Conservation (phyloP, 1,140 invertebrate species). For the Luehdorfia chinensis region DNA sequence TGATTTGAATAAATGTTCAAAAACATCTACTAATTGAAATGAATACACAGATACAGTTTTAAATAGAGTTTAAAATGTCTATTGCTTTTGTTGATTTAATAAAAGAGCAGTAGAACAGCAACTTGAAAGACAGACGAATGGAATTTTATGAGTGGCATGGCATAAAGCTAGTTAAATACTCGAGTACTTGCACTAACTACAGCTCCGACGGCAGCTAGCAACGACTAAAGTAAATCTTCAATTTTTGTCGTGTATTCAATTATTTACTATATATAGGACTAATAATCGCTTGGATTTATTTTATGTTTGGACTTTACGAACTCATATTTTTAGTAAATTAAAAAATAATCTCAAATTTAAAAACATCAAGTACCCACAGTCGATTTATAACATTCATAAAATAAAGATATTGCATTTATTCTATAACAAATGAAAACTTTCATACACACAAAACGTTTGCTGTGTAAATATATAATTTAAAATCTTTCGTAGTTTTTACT, state of each 20-base stretch:
- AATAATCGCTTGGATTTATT: slow-evolving; percentile 1
- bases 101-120: slow-evolving; percentile 14
- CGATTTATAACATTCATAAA: no score
- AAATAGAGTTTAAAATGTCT: slow-evolving; percentile 13
- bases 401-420: no score
- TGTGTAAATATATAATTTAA: no score
- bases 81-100: slow-evolving; percentile 18
- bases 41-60: slow-evolving; percentile 7
- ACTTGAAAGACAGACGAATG: slow-evolving; percentile 14
- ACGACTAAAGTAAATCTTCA: slow-evolving; percentile 12
- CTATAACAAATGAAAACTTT: no score
- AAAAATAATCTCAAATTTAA: no score
- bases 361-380: no score
- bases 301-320: no score
- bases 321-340: no score
- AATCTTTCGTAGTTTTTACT: no score
- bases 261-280: slow-evolving; percentile 12
- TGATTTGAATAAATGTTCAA: slow-evolving; percentile 3
- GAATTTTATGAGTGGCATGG: slow-evolving; percentile 20
- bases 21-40: background rate
- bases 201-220: slow-evolving; percentile 10
- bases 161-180: slow-evolving; percentile 22
- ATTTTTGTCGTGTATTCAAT: slow-evolving; percentile 11
- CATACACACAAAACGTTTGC: no score
- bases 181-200: slow-evolving; percentile 15